These are phyloP conservation scores for Theretra japonica DNA, from an alignment of 2,888 invertebrate genomes.

Conservation along the genomic window DNA sequence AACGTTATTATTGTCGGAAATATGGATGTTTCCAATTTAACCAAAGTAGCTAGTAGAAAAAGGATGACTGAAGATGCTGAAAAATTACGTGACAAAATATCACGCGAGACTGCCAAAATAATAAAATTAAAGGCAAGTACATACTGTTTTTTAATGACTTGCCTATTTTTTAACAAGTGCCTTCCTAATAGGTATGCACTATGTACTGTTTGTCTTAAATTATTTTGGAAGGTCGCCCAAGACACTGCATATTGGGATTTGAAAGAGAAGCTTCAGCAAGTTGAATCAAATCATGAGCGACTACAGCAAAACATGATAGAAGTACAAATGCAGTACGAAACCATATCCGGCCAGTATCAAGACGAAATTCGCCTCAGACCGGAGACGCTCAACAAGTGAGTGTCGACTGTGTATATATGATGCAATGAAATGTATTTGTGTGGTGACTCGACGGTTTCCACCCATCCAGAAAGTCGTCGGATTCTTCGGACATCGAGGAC, in stretches of 20 bases:
- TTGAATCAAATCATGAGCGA: conserved; percentile 67
- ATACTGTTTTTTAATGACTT: not conserved
- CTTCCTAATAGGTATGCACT: not conserved
- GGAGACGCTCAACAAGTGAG: conserved; percentile 70
- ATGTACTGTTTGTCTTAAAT: not conserved
- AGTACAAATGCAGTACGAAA: conserved; percentile 75
- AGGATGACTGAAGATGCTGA: conserved; percentile 64
- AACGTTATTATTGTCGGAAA: not conserved
- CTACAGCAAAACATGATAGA: conserved; percentile 76
- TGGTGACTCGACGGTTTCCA: too few relatives aligned
- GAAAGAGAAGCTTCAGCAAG: conserved; percentile 65
- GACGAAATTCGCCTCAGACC: conserved; percentile 70
- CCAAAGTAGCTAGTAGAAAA: conserved; percentile 63
- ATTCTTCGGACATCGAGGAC: too few relatives aligned
- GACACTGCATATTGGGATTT: conserved; percentile 75
- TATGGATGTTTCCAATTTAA: conserved; percentile 45
- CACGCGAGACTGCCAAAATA: conserved; percentile 67
- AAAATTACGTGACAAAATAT: conserved; percentile 67
- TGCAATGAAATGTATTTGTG: too few relatives aligned
- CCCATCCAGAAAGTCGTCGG: too few relatives aligned
- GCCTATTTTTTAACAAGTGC: not conserved
- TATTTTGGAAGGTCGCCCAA: conserved; percentile 66
- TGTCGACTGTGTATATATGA: not conserved
- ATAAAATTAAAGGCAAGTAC: conserved; percentile 70
- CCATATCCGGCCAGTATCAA: conserved; percentile 67